Percentiles rank a stretch among this genome's conserved stretches.
Evolutionary conservation across 2,888 invertebrate species (phyloP).

Genomic region (Cephus pulcher): DNA sequence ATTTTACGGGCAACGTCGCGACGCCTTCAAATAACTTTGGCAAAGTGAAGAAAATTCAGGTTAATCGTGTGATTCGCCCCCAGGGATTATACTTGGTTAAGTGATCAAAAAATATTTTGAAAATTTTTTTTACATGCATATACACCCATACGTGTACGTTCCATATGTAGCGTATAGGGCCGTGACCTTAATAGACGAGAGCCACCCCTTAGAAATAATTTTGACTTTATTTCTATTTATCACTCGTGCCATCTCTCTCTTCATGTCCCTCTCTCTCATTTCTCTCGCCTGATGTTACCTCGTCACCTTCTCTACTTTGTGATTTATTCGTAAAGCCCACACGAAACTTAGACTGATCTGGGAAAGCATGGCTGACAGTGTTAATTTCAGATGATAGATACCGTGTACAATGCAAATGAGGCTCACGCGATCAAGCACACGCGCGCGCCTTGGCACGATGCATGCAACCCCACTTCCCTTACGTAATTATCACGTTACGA

Average conservation of each 20-base stretch:
- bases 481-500: slow-evolving; percentile 34
- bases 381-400: slow-evolving; percentile 64
- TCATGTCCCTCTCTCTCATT: not conserved
- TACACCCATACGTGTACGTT: not conserved
- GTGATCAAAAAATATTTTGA: too few species aligned
- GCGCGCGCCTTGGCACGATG: slow-evolving; percentile 20
- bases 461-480: slow-evolving; percentile 32
- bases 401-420: slow-evolving; percentile 53
- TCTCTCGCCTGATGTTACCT: not conserved
- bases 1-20: not conserved
- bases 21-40: not conserved
- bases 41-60: too few species aligned
- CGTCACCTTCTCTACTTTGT: not conserved
- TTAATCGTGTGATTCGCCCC: too few species aligned
- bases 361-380: slow-evolving; percentile 56
- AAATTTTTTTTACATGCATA: not conserved
- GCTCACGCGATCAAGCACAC: slow-evolving; percentile 51
- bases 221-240: not conserved
- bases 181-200: not conserved
- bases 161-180: not conserved
- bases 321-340: slow-evolving; percentile 6
- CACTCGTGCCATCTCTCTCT: not conserved
- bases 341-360: slow-evolving; percentile 7
- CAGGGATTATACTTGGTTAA: too few species aligned
- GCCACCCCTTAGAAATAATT: not conserved